phyloP scores from a whole-genome alignment of 2,888 invertebrate species.

The Oligia latruncula region DNA sequence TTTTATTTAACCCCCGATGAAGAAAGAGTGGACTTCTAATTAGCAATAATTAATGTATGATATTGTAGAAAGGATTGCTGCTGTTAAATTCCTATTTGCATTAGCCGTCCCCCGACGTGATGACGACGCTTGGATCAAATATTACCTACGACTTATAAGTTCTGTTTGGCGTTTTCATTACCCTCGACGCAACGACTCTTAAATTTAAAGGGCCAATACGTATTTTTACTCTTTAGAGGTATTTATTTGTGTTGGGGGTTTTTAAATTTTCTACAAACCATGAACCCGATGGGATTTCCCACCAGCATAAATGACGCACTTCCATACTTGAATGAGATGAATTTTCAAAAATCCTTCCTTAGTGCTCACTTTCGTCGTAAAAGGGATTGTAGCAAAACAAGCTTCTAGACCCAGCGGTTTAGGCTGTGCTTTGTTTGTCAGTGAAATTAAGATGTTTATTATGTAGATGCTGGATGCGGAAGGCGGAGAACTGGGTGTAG shows the following conservation, averaged over 20 bases:
- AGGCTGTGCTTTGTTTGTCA: neutral
- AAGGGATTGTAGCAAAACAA: neutral
- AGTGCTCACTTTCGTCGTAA: neutral
- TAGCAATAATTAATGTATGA: too few relatives aligned
- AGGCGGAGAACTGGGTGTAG: neutral
- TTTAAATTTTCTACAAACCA: neutral
- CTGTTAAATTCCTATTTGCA: neutral
- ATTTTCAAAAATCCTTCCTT: neutral
- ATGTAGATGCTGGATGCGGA: neutral
- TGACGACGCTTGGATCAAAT: too few relatives aligned
- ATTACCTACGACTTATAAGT: neutral
- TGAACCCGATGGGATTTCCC: neutral
- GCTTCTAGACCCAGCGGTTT: neutral
- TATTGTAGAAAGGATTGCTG: neutral
- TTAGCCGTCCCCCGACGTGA: too few relatives aligned
- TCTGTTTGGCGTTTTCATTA: neutral
- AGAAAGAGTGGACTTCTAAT: neutral
- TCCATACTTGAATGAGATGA: neutral
- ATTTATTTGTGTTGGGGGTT: neutral
- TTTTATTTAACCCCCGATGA: slow-evolving; percentile 29
- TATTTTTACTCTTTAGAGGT: neutral
- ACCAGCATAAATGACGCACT: neutral
- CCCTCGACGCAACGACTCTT: neutral
- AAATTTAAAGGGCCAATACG: neutral
- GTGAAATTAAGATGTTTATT: neutral